Conservation (phyloP, 2,797 vertebrate genomes). For the Nothura maculosa region DNA sequence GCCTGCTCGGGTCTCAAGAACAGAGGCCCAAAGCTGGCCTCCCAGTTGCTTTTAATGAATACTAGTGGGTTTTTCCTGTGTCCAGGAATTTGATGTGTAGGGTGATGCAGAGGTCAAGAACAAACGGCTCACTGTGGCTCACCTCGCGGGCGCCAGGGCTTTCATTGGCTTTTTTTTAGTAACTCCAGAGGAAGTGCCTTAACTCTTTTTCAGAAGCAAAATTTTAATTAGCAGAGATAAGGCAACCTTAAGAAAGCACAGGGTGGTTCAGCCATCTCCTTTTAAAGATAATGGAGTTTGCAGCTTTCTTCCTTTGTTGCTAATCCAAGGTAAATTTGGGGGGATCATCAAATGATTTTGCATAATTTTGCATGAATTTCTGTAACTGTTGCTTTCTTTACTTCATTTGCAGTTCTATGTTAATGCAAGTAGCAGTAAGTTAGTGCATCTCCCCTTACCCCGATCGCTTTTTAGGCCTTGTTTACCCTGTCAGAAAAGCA, state of each 20-base stretch:
- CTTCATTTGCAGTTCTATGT: conserved; percentile 53
- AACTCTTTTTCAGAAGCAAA: conserved; percentile 69
- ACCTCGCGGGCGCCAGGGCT: conserved; percentile 69
- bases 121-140: conserved; percentile 68
- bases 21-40: conserved; percentile 68
- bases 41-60: conserved; percentile 79
- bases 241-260: conserved; percentile 12
- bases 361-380: conserved; percentile 43
- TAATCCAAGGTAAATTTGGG: background rate
- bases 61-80: conserved; percentile 66
- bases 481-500: conserved; percentile 77
- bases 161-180: conserved; percentile 81
- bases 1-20: conserved; percentile 25
- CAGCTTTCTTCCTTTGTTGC: background rate
- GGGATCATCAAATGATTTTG: conserved; percentile 7
- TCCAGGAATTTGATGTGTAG: conserved; percentile 77
- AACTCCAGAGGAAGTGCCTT: conserved; percentile 75
- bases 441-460: conserved; percentile 37
- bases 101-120: conserved; percentile 78
- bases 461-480: conserved; percentile 52
- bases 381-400: background rate
- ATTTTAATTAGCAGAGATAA: conserved; percentile 65
- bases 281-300: conserved; percentile 11
- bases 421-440: conserved; percentile 41
- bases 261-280: conserved; percentile 6